Evolutionary conservation across 1,140 invertebrate species (phyloP).

Genomic region (Lordiphosa stackelbergi): DNA sequence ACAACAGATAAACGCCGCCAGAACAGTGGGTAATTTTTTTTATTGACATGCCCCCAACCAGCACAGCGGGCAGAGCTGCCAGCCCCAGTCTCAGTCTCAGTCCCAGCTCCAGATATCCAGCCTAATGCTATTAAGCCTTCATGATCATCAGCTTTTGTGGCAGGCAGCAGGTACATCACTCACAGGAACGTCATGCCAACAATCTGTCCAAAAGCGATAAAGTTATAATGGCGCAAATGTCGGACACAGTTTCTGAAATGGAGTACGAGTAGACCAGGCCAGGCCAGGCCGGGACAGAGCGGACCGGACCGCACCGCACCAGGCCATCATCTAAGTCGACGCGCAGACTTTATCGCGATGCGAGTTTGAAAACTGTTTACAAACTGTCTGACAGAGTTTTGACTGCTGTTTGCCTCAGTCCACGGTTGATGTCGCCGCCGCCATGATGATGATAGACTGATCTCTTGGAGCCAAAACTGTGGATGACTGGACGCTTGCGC

Average conservation of each 20-base stretch:
- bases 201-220: slow-evolving; percentile 75
- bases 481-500: slow-evolving; percentile 8
- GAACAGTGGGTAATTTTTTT: slow-evolving; percentile 52
- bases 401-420: slow-evolving; percentile 58
- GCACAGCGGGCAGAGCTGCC: slow-evolving; percentile 18
- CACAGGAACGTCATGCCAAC: slow-evolving; percentile 56
- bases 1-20: slow-evolving; percentile 31
- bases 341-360: slow-evolving; percentile 61
- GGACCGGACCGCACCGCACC: background rate
- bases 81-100: no score
- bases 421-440: slow-evolving; percentile 60
- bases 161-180: slow-evolving; percentile 64
- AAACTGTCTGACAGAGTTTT: slow-evolving; percentile 75
- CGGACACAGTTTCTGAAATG: slow-evolving; percentile 69
- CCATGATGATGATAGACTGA: slow-evolving; percentile 63
- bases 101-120: background rate
- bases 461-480: slow-evolving; percentile 43
- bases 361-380: slow-evolving; percentile 69
- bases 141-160: slow-evolving; percentile 55
- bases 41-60: slow-evolving; percentile 38
- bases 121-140: slow-evolving; percentile 64
- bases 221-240: slow-evolving; percentile 75
- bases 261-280: slow-evolving; percentile 14
- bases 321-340: slow-evolving; percentile 55
- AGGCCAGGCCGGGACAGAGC: no score